Evolutionary conservation across 2,797 vertebrate species (phyloP).

Genomic region (Lithobates pipiens): DNA sequence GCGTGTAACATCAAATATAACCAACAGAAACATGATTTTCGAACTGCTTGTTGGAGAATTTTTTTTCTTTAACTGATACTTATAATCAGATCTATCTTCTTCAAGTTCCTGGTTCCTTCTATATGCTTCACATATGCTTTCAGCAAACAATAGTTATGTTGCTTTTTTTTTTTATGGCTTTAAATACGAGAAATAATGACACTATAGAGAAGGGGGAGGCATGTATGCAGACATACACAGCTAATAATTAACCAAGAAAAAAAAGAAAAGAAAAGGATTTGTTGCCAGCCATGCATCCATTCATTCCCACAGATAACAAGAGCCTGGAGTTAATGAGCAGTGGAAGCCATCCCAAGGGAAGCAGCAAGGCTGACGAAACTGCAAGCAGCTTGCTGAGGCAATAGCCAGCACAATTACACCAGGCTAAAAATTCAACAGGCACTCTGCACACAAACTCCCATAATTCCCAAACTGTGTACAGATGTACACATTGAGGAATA

Average conservation of each 20-base stretch:
- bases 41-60: too few species aligned
- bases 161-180: background rate
- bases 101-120: background rate
- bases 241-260: conserved; percentile 11
- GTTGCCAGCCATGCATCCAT: conserved; percentile 5
- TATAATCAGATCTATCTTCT: too few species aligned
- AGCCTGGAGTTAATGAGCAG: conserved; percentile 42
- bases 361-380: conserved; percentile 49
- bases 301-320: conserved; percentile 17
- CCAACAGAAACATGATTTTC: too few species aligned
- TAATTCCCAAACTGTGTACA: too few species aligned
- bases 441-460: background rate
- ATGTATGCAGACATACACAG: background rate
- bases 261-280: conserved; percentile 37
- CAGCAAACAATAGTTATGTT: background rate
- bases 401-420: conserved; percentile 48
- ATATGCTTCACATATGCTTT: background rate
- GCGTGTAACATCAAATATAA: too few species aligned
- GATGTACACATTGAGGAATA: too few species aligned
- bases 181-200: conserved; percentile 1
- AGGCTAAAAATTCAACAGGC: background rate
- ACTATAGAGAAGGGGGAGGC: background rate
- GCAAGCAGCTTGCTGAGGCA: conserved; percentile 53
- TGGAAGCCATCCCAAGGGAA: conserved; percentile 32
- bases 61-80: too few species aligned